These are phyloP conservation scores for Sebastes fasciatus DNA, from an alignment of 2,113 vertebrate genomes.

Conservation along the genomic window DNA sequence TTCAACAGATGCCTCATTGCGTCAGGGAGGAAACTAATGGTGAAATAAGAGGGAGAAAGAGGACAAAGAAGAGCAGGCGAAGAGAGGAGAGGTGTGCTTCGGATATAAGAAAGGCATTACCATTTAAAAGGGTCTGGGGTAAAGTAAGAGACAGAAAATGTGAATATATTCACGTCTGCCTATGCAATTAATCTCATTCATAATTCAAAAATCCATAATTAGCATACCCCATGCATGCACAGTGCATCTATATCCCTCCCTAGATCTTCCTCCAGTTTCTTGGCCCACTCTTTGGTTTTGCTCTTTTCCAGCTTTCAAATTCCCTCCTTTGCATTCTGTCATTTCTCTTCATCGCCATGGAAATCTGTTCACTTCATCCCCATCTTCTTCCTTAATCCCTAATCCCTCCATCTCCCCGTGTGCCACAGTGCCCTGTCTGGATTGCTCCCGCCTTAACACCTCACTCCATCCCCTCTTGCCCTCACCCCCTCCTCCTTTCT, in stretches of 20 bases:
- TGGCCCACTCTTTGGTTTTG: constrained; percentile 32
- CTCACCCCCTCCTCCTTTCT: constrained; percentile 19
- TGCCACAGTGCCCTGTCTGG: constrained; percentile 57
- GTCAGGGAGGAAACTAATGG: constrained; percentile 9
- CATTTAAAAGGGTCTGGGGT: constrained; percentile 67
- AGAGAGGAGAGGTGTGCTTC: constrained; percentile 27
- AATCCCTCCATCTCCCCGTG: constrained; percentile 69
- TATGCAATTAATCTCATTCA: constrained; percentile 79
- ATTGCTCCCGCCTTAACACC: constrained; percentile 49
- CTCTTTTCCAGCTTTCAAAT: constrained; percentile 51
- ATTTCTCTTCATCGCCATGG: constrained; percentile 74
- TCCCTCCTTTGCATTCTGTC: constrained; percentile 43
- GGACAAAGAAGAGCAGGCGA: constrained; percentile 15
- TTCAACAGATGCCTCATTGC: constrained; percentile 51
- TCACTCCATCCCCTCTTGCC: constrained; percentile 50
- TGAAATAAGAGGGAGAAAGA: background rate
- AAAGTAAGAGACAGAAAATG: constrained; percentile 43
- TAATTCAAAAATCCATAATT: constrained; percentile 78
- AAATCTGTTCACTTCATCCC: constrained; percentile 56
- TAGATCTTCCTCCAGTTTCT: constrained; percentile 8
- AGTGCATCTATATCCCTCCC: constrained; percentile 37
- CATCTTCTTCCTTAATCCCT: constrained; percentile 68
- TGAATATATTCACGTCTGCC: constrained; percentile 66
- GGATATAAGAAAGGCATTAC: constrained; percentile 39
- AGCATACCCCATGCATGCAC: constrained; percentile 64